Evolutionary conservation across 1,140 invertebrate species (phyloP).

Genomic region (Idris sp.): DNA sequence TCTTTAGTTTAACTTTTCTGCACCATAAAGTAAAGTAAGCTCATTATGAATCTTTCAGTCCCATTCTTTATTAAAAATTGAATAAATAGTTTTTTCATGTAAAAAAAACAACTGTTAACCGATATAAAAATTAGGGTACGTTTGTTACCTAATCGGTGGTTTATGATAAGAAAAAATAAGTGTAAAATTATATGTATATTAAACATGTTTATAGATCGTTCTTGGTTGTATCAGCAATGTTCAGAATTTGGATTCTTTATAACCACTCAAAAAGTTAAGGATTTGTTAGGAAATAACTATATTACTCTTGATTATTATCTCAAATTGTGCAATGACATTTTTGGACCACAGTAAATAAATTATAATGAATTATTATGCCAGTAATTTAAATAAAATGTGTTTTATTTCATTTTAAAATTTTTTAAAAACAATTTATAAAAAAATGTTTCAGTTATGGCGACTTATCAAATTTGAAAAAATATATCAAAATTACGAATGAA

Average conservation of each 20-base stretch:
- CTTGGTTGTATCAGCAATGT: slow-evolving; percentile 24
- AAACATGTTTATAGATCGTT: slow-evolving; percentile 5
- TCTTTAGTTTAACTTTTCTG: too few relatives aligned
- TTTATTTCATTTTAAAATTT: too few relatives aligned
- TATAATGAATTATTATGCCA: neutral
- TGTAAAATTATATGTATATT: too few relatives aligned
- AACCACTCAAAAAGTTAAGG: slow-evolving; percentile 5
- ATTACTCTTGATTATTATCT: slow-evolving; percentile 5
- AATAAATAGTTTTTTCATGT: neutral
- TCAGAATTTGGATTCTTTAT: slow-evolving; percentile 21
- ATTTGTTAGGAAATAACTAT: slow-evolving; percentile 5
- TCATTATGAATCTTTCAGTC: neutral
- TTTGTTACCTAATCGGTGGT: too few relatives aligned
- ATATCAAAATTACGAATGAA: neutral
- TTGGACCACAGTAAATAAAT: neutral
- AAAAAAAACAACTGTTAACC: too few relatives aligned
- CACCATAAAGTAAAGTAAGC: neutral
- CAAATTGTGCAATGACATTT: slow-evolving; percentile 15
- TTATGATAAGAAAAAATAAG: too few relatives aligned
- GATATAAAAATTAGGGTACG: too few relatives aligned
- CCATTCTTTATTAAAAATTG: neutral
- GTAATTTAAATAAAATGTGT: too few relatives aligned
- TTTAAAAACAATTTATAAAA: too few relatives aligned
- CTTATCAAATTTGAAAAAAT: neutral
- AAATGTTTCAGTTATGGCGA: slow-evolving; percentile 1